Base-by-base conservation (phyloP, 2,797 vertebrate species). In the Dipus sagitta region DNA sequence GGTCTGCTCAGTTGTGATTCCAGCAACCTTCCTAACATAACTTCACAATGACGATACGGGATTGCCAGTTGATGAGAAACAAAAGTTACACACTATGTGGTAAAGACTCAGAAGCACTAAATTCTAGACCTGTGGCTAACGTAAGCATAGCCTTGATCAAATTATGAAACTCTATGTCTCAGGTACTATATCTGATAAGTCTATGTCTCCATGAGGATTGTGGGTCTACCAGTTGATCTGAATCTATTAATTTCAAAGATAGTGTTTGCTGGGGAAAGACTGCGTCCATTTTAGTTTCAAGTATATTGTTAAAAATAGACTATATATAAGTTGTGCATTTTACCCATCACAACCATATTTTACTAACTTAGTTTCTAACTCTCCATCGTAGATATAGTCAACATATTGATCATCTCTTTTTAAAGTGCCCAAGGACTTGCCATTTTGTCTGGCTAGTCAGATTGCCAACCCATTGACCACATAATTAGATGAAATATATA, bases 401-500 rank as follows among this genome's bases (percentile, higher is more conserved):
- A 3, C 32, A 47, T 83, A 83, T 62, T 58, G 70, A 86, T 91
- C 54, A 75, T 78, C 58, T 78, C 58, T 52, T 83, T 68, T 83
- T 62, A 54, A 88, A 65, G 24, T 34, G 12, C 90, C 34, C 70
- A 64, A 81, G 85, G 60, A 84, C 79, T 86, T 89, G 72, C 52
- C 65, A 26, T 13, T 42, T 88, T 94, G 70, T 91, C 62, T 24
- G 78, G 42, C 47, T 58, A 85, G 86, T 23, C 42, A 91, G 58
- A 32, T 90, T 76, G 68, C 89, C 68, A 88, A n/a, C 47, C 82
- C 17, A 3, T 20, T 84, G 79, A 91, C 94, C 30, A 64, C n/a
- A 52, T 90, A 76, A 88, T 92, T 83, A 90, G 88, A 17, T 88
- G 68, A 92, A 88, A 34, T 62, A 47, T 47, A 47, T 47, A 47